Evolutionary conservation across 2,797 vertebrate species (phyloP).

Genomic region (Cossypha caffra): DNA sequence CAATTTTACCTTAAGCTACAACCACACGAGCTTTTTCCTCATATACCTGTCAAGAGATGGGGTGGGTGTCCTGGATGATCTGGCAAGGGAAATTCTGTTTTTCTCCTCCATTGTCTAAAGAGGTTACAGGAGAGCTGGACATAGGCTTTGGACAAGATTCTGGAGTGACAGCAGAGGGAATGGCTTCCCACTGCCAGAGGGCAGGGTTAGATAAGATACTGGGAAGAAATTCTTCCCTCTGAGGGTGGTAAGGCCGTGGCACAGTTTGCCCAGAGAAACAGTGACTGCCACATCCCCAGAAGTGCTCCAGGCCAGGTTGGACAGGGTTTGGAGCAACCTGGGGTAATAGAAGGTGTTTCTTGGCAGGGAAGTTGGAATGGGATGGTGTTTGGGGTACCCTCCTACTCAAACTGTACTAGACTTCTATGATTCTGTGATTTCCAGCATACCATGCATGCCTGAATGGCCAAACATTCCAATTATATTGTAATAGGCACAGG

Average conservation of each 20-base stretch:
- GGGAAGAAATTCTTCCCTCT: background rate
- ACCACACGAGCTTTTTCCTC: background rate
- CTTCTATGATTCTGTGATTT: background rate
- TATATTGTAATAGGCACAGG: background rate
- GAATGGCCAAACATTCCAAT: background rate
- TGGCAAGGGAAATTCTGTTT: background rate
- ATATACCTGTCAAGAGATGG: background rate
- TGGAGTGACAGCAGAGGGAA: background rate
- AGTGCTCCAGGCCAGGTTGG: background rate
- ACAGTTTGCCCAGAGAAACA: background rate
- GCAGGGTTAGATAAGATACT: background rate
- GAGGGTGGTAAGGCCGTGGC: background rate
- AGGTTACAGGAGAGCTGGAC: background rate
- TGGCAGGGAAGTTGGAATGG: fast-evolving
- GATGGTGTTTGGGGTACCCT: background rate
- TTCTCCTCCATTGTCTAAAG: background rate
- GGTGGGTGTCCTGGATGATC: background rate
- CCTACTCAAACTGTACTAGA: background rate
- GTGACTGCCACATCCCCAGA: background rate
- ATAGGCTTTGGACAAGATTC: background rate
- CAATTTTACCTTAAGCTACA: background rate
- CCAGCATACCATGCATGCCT: background rate
- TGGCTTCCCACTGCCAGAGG: background rate
- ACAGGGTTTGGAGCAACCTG: background rate
- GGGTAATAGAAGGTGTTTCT: background rate